Conservation (phyloP, 1,140 invertebrate species). For the Megalopta genalis region DNA sequence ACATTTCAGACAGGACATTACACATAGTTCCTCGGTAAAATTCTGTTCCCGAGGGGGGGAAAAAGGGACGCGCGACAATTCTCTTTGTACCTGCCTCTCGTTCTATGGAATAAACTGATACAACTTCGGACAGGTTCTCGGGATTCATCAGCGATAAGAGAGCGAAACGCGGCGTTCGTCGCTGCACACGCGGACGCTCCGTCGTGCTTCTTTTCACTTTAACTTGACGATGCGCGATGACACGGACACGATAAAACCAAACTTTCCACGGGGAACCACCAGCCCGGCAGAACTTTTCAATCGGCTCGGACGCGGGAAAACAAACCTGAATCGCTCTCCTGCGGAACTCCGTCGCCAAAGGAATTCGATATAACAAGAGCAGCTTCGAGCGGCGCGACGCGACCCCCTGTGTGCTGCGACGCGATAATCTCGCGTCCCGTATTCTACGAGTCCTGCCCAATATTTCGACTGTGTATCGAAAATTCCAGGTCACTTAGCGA, state of each 20-base stretch:
- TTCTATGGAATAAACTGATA: no score
- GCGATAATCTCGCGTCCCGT: not conserved
- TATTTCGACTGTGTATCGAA: not conserved
- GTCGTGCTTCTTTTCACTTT: not conserved
- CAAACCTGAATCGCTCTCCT: not conserved
- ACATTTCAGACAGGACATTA: no score
- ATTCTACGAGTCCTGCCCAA: not conserved
- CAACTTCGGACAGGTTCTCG: slow-evolving; percentile 12
- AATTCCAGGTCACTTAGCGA: not conserved
- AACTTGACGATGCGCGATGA: slow-evolving; percentile 26
- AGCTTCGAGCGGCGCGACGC: not conserved
- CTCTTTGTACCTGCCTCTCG: no score
- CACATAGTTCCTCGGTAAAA: no score
- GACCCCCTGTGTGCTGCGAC: not conserved
- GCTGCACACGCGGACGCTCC: not conserved
- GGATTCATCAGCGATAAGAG: slow-evolving; percentile 12
- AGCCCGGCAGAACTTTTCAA: not conserved
- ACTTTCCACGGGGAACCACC: not conserved
- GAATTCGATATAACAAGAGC: slow-evolving; percentile 7
- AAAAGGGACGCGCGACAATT: no score
- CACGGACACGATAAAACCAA: slow-evolving; percentile 7
- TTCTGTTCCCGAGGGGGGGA: no score
- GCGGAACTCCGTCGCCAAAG: not conserved
- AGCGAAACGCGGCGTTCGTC: not conserved
- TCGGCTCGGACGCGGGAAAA: not conserved